Evolutionary conservation across 1,140 invertebrate genomes (phyloP).

Genomic region (Habropoda laboriosa): DNA sequence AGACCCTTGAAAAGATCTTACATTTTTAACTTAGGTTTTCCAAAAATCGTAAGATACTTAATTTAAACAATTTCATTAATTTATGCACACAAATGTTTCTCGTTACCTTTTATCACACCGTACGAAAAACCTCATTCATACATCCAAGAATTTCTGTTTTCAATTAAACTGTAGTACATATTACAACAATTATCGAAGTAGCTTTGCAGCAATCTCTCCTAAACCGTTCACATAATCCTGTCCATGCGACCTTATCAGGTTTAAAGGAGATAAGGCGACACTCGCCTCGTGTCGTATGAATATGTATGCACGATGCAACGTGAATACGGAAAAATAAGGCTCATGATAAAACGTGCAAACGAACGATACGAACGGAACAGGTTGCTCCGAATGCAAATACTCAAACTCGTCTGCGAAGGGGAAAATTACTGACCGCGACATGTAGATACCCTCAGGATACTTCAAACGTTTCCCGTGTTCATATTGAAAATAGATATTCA

Average conservation of each 20-base stretch:
- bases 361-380: conserved; percentile 5
- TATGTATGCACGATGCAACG: not conserved
- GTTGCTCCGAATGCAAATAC: conserved; percentile 41
- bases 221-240: not conserved
- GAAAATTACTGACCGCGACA: conserved; percentile 44
- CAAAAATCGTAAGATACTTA: no score
- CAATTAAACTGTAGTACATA: not conserved
- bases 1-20: no score
- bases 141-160: not conserved
- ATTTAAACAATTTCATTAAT: no score
- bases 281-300: conserved; percentile 10
- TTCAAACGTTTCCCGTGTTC: not conserved
- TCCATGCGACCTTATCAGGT: not conserved
- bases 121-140: no score
- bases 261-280: not conserved
- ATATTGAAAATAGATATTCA: not conserved
- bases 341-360: conserved; percentile 13
- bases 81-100: no score
- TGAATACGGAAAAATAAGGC: not conserved
- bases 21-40: no score
- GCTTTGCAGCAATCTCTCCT: not conserved
- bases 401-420: conserved; percentile 26
- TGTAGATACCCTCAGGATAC: conserved; percentile 1
- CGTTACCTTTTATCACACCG: no score
- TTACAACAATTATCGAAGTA: not conserved